A percentile compares a stretch with the other conserved stretches of the same genome.
These are phyloP conservation scores for Aspidapion aeneum DNA, from an alignment of 2,888 invertebrate genomes.

Conservation along the genomic window DNA sequence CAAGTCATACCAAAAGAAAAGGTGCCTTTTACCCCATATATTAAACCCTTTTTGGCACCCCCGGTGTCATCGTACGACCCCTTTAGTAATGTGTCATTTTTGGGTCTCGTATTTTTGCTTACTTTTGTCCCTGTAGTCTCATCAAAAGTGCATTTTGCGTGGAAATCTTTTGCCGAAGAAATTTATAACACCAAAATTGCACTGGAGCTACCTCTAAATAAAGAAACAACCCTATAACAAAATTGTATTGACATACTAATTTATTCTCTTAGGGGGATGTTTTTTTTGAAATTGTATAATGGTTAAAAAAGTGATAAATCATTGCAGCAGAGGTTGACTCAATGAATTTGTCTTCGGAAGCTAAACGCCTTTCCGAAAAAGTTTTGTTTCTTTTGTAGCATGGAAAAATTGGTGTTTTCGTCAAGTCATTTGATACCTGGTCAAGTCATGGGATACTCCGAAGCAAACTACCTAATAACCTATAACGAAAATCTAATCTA, in stretches of 20 bases:
- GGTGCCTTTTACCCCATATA: background rate
- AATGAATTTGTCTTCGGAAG: slow-evolving; percentile 26
- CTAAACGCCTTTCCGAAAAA: slow-evolving; percentile 22
- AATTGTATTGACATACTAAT: background rate
- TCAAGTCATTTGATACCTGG: background rate
- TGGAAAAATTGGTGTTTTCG: background rate
- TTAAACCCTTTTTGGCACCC: background rate
- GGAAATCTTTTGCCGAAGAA: background rate
- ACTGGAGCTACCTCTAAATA: background rate
- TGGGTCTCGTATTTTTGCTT: background rate
- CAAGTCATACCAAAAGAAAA: slow-evolving; percentile 17
- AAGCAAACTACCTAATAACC: too few relatives aligned
- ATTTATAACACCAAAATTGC: slow-evolving; percentile 3
- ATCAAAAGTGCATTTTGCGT: slow-evolving; percentile 26
- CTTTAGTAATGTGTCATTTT: background rate
- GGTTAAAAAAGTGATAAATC: slow-evolving; percentile 20
- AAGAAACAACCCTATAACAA: background rate
- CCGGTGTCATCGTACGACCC: background rate
- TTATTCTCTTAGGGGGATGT: background rate
- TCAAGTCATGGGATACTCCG: too few relatives aligned
- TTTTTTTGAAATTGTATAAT: background rate
- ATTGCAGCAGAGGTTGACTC: slow-evolving; percentile 18
- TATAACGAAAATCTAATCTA: too few relatives aligned
- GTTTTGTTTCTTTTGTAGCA: slow-evolving; percentile 19
- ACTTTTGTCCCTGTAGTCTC: slow-evolving; percentile 1